Base-by-base conservation (phyloP, 2,113 vertebrate species). In the Scartelaos histophorus region DNA sequence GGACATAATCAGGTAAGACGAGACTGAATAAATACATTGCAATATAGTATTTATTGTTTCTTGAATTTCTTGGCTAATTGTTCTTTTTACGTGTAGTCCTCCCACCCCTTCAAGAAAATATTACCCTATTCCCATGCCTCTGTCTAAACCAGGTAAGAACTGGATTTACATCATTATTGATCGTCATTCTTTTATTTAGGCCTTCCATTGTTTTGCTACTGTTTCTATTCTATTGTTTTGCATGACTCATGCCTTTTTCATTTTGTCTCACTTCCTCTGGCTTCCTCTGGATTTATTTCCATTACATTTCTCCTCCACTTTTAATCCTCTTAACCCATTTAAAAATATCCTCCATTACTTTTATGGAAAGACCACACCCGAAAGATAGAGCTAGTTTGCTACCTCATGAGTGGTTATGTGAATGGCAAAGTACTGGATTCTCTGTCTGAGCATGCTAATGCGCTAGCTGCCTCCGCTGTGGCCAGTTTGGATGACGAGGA, bases 101-200 rank as follows among this genome's bases (percentile, higher is more conserved):
- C 94, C 94, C 29, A 96, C 95, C 74, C 93, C 94, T 0, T 96
- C 95, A 38, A 94, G 96, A 69, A 94, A 97, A 43, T 97, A 96
- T 88, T 99, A 97, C 71, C 96, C 98, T 65, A 96, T 98, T 1
- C 96, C 97, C 16, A 99, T 98, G 98, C 98, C 98, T 1, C 95
- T 98, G 56, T 99, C 98, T 54, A 99, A 95, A 89, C 98, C 98
- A 95, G 98, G 98, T 96, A 90, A 89, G 93, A 71, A 21, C 69
- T 69, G 21, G 12, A 66, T 45, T 61, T 17, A 67, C 16, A 17
- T 69, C 25, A 1, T 19, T 45, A 43, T 49, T 1, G 16, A 35
- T 71, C 13, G 16, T 25, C 24, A 73, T 22, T 70, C 75, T 58
- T 29, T 58, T 9, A 86, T 70, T 67, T 67, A 62, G 60, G 69